Evolutionary conservation across 2,888 invertebrate genomes (phyloP), one percentile per base, ranked within the genome.

Genomic region (Melitaea athalia): DNA sequence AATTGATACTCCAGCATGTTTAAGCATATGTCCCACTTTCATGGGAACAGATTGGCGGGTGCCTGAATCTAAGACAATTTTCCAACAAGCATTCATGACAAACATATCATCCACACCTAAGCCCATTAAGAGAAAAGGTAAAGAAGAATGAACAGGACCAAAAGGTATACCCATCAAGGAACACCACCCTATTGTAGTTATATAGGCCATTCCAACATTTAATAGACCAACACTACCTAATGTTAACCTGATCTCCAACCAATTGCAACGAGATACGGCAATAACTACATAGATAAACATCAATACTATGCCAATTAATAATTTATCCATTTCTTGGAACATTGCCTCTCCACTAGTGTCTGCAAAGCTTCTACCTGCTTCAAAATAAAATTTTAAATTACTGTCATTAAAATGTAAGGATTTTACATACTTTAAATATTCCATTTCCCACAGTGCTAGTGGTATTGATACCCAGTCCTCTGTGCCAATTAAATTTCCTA

Each of bases 51-150:
- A 92, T 75, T 93, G 90, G 66, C 89, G 85, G 59, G 87, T 85
- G 72, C 93, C 91, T 61, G 94, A 88, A 52, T 89, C 85, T 11
- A 94, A 87, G 14, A 95, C 82, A 79, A 96, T 95, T 71, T 95
- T 94, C 95, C 96, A 96, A 80, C 96, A 95, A 24, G 96, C 95
- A 89, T 95, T 94, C 89, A 97, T 96, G 0, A 97, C 96, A 85
- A 97, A 97, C 94, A 97, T 96, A 80, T 97, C 97, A 78, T 97
- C 97, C 33, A 97, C 95, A 47, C 96, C 95, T 75, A 96, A 93
- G 71, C 97, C 97, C 94, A 97, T 95, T 15, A 97, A 83, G 68
- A 97, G 92, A 85, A 97, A 97, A 7, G 97, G 97, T 70, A 97
- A 86, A 14, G 97, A 96, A 11, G 96, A 95, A 83, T 97, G 97